phyloP scores from a whole-genome alignment of 2,113 vertebrate species.

The Chunga burmeisteri region DNA sequence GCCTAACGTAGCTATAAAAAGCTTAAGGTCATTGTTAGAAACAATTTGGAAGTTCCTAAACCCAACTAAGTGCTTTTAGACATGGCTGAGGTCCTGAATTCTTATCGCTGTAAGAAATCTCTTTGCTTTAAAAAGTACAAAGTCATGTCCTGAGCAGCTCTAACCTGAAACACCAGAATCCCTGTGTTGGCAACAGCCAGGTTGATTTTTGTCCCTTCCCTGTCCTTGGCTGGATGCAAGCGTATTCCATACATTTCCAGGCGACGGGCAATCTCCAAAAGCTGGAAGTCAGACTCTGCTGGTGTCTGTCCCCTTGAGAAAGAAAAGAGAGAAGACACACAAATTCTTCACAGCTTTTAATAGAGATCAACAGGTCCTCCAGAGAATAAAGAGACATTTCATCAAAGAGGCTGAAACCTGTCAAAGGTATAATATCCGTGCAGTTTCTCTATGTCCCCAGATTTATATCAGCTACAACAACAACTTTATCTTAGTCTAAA shows the following conservation, averaged over 20 bases:
- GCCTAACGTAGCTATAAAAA: background rate
- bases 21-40: background rate
- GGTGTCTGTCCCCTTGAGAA: conserved; percentile 90
- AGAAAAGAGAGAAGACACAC: conserved; percentile 40
- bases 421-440: background rate
- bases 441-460: background rate
- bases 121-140: background rate
- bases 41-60: background rate
- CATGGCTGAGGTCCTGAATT: background rate
- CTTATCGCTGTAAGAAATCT: background rate
- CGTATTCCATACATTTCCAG: conserved; percentile 96
- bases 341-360: conserved; percentile 50
- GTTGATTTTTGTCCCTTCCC: conserved; percentile 92
- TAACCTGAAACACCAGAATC: conserved; percentile 96
- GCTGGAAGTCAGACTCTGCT: conserved; percentile 93
- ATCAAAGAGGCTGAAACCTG: conserved; percentile 6
- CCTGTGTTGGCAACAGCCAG: conserved; percentile 92
- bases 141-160: background rate
- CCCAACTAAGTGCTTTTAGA: background rate
- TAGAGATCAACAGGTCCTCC: conserved; percentile 33
- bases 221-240: conserved; percentile 93
- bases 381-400: conserved; percentile 55
- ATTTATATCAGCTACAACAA: background rate
- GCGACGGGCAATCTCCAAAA: conserved; percentile 91
- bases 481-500: background rate